Evolutionary conservation across 2,888 invertebrate genomes (phyloP), one percentile per base, ranked within the genome.

Genomic region (Ashinkailepas kermadecensis): DNA sequence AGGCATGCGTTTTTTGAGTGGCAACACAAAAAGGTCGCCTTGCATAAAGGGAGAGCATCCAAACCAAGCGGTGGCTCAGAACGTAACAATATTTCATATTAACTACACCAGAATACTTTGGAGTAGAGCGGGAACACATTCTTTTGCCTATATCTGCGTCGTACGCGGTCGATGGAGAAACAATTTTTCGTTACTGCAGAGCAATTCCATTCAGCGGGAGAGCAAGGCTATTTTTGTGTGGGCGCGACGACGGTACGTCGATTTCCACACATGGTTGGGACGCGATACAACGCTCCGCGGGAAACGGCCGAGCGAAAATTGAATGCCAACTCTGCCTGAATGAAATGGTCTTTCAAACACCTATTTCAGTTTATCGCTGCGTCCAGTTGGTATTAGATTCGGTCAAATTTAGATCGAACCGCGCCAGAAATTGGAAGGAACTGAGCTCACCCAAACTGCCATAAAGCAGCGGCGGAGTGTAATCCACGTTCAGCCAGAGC

Each of bases 311-410:
- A 21, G 11, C 18, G 54, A 56, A 74, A 74, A 56, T 74, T 54
- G 56, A 74, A 74, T 74, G 56, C 74, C 74, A 54, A 74, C 74
- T 74, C 74, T 74, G 21, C 54, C 11, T 21, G 56, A 74, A 74
- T 54, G 74, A 56, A 74, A 74, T 74, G 56, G 74, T 74, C 74
- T 74, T 56, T 74, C 54, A 74, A 56, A 74, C 74, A 74, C 74
- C 74, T 74, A 74, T 74, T 74, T 56, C 21, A 54, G 74, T 74
- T 74, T 74, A 74, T 74, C 74, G 74, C 56, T 13, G 21, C 7
- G 74, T 74, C 74, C 74, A 74, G 56, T 74, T 56, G 74, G 74
- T 74, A 74, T 74, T 74, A 74, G 74, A 56, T 56, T 56, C 74
- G 54, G 74, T 56, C 54, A 56, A 74, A 74, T 74, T 74, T 56